These are phyloP conservation scores for Tapirus terrestris DNA, from an alignment of 2,113 vertebrate species.

Conservation along the genomic window DNA sequence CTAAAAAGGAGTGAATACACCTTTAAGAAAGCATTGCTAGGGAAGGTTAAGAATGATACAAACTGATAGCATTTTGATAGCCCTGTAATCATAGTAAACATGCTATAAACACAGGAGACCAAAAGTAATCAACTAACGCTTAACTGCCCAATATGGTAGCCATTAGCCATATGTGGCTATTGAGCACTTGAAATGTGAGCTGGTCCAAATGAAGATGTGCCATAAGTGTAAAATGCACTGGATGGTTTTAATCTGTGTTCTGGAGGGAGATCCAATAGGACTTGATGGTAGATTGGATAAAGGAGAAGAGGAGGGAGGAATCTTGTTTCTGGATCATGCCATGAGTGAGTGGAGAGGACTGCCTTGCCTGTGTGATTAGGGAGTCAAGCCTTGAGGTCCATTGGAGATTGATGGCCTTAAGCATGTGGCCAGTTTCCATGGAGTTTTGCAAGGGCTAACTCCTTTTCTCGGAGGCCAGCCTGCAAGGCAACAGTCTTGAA, in stretches of 20 bases:
- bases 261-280: not conserved
- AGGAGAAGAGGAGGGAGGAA: not conserved
- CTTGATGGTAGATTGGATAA: not conserved
- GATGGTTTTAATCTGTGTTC: not conserved
- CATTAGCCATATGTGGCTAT: not conserved
- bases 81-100: not conserved
- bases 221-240: not conserved
- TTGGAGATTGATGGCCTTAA: not conserved
- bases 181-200: not conserved
- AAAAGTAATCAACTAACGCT: not conserved
- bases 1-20: not conserved
- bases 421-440: not conserved
- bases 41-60: not conserved
- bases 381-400: not conserved
- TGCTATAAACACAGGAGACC: not conserved
- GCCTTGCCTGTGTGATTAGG: not conserved
- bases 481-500: not conserved
- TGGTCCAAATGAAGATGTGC: not conserved
- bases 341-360: not conserved
- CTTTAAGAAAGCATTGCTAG: not conserved
- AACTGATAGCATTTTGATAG: not conserved
- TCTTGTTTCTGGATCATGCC: not conserved
- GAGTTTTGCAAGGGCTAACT: not conserved
- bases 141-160: not conserved
- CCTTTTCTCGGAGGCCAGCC: not conserved